A percentile compares a stretch with the other conserved stretches of the same genome.
These are phyloP conservation scores for Aphelenchoides fujianensis DNA, from an alignment of 1,140 invertebrate genomes.

Conservation along the genomic window DNA sequence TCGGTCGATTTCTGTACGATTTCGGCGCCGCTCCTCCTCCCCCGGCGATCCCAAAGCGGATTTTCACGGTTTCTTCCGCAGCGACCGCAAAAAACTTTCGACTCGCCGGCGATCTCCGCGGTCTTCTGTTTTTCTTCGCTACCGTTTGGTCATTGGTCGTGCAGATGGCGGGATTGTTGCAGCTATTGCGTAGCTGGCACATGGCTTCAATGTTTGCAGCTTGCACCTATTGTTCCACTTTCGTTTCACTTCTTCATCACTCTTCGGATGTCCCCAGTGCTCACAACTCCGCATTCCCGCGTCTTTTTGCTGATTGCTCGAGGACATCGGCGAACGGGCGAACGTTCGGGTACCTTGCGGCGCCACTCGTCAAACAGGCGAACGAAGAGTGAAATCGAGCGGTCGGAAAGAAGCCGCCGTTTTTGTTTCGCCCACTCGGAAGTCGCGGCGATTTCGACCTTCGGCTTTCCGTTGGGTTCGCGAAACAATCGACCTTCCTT, in stretches of 20 bases:
- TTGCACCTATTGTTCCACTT: too few species aligned
- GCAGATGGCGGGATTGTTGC: too few species aligned
- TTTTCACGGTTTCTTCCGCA: conserved; percentile 2
- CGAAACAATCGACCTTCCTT: not conserved
- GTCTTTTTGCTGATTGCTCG: too few species aligned
- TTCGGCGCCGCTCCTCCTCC: not conserved
- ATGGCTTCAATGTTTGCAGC: too few species aligned
- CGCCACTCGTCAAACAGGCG: too few species aligned
- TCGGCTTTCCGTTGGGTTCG: not conserved
- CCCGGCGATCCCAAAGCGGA: too few species aligned
- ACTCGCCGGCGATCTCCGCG: too few species aligned
- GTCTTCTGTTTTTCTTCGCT: not conserved
- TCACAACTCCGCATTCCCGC: not conserved
- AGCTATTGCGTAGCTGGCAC: too few species aligned
- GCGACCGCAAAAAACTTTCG: not conserved
- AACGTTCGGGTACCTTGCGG: too few species aligned
- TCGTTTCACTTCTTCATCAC: not conserved
- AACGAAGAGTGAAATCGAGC: not conserved
- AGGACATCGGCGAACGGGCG: too few species aligned
- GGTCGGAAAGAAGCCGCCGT: not conserved
- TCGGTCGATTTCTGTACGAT: conserved; percentile 1
- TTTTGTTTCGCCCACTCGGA: not conserved
- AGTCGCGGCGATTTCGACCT: not conserved
- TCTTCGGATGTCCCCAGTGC: too few species aligned
- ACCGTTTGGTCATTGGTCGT: not conserved